Percentiles rank a stretch among this genome's conserved stretches.
These are phyloP conservation scores for Ferrisia virgata DNA, from an alignment of 2,888 invertebrate species.

Conservation along the genomic window DNA sequence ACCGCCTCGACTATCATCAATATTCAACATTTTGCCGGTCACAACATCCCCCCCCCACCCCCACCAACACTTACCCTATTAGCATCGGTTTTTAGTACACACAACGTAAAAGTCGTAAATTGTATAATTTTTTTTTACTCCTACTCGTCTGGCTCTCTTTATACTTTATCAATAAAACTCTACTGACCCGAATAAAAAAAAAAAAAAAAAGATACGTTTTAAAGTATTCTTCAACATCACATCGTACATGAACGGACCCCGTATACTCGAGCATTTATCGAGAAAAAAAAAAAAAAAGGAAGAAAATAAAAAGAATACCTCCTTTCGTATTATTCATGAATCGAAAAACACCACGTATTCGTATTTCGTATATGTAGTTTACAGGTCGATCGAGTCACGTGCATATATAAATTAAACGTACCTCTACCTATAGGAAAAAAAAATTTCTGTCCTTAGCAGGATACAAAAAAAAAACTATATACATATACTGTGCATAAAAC, in stretches of 20 bases:
- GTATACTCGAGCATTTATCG: neutral
- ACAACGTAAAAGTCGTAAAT: slow-evolving; percentile 5
- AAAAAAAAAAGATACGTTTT: neutral
- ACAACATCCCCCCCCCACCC: neutral
- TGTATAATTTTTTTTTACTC: neutral
- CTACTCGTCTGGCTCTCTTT: neutral
- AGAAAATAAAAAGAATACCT: too few species aligned
- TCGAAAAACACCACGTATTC: neutral
- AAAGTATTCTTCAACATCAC: neutral
- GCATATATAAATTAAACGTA: slow-evolving; percentile 1
- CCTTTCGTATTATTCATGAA: neutral
- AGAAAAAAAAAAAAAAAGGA: neutral
- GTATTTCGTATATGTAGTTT: neutral
- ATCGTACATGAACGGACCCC: neutral
- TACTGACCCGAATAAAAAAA: slow-evolving; percentile 24
- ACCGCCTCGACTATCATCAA: neutral
- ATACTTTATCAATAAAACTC: neutral
- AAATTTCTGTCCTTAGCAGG: slow-evolving; percentile 27
- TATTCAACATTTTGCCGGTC: slow-evolving; percentile 8
- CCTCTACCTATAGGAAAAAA: neutral
- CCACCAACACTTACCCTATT: neutral
- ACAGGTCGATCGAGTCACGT: neutral
- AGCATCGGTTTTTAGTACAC: neutral
- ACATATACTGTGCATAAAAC: neutral
- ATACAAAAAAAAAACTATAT: neutral